Evolutionary conservation across 2,888 invertebrate genomes (phyloP).

Genomic region (Nymphalis c-album): DNA sequence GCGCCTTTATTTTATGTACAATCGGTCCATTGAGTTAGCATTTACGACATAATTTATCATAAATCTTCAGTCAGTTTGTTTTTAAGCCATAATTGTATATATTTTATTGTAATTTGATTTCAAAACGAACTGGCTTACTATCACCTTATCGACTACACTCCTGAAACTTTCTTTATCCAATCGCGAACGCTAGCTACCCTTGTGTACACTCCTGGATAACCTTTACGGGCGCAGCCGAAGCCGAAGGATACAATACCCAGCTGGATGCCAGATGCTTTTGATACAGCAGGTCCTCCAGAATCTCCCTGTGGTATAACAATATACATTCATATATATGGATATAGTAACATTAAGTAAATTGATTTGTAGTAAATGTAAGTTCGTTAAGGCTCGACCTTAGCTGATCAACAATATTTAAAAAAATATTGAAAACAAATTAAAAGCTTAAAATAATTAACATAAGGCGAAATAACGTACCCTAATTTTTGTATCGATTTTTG

Average conservation of each 20-base stretch:
- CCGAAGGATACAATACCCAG: conserved; percentile 50
- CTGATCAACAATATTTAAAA: too few species aligned
- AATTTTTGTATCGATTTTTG: too few species aligned
- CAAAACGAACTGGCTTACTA: background rate
- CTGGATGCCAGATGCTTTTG: conserved; percentile 33
- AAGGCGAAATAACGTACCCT: too few species aligned
- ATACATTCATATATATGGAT: background rate
- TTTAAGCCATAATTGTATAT: background rate
- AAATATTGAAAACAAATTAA: too few species aligned
- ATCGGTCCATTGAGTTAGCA: background rate
- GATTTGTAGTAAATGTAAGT: background rate
- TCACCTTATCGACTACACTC: conserved; percentile 10
- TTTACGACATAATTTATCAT: background rate
- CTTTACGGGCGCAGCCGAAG: conserved; percentile 47
- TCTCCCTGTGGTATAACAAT: conserved; percentile 35
- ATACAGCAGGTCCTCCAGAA: conserved; percentile 48
- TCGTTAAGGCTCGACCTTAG: too few species aligned
- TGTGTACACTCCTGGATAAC: conserved; percentile 49
- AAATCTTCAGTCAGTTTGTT: background rate
- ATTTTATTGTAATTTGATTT: background rate
- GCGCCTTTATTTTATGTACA: conserved; percentile 14
- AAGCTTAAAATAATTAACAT: too few species aligned
- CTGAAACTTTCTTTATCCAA: conserved; percentile 40
- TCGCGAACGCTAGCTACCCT: conserved; percentile 40
- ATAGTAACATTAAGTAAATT: background rate